Base-by-base conservation (phyloP, 2,888 invertebrate genomes). In the Lepidonotus clava region DNA sequence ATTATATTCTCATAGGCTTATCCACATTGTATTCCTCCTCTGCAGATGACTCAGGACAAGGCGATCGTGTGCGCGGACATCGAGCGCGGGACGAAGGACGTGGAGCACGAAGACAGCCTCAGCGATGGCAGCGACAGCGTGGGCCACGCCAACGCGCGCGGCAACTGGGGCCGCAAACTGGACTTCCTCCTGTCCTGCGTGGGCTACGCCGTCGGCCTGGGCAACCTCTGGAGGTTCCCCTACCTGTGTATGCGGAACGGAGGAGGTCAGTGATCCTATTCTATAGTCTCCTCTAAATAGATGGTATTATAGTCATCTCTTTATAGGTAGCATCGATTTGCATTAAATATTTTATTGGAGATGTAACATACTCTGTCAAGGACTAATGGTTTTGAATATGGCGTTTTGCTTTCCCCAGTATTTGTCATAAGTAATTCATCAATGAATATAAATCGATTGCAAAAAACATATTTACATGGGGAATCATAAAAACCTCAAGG, bases 141-240 rank as follows among this genome's bases (percentile, higher is more conserved):
- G 8, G 36, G 38, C 36, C 36, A 71, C 0, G 46, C 24, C 80
- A 80, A 40, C 80, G 32, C 21, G 46, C 41, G 80, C 41, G 80
- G 46, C 41, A 46, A 41, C 41, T 80, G 80, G 80, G 34, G 80
- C 80, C 80, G 80, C 46, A 80, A 80, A 24, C 51, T 80, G 32
- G 80, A 80, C 80, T 80, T 80, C 80, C 80, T 80, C 24, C 80
- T 80, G 24, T 80, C 80, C 1, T 80, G 80, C 24, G 80, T 80
- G n/a, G 80, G 80, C 1, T 80, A 80, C 80, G 80, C 80, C n/a
- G 80, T 80, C 14, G 80, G 80, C 14, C 80, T 80, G 1, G 80
- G 80, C 41, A 80, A 80, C 80, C 51, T 80, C 5, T 80, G 80
- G 80, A 41, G 80, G 24, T 80, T 80, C 80, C 80, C 80, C 80